Evolutionary conservation across 2,113 vertebrate genomes (phyloP).

Genomic region (Machaerirhynchus nigripectus): DNA sequence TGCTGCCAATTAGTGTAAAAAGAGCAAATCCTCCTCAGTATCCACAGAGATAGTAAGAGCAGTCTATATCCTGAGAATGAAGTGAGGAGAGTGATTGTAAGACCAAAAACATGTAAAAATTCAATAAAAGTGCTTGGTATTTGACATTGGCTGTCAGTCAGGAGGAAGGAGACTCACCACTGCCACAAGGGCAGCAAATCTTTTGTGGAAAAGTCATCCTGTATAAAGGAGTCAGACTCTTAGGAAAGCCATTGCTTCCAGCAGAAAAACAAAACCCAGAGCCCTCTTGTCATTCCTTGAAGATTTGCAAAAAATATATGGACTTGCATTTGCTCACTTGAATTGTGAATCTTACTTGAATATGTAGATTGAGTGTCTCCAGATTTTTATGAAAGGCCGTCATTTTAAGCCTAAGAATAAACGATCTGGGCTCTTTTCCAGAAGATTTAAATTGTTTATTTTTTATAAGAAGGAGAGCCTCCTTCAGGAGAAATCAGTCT

Average conservation of each 20-base stretch:
- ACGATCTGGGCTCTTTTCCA: slow-evolving; percentile 8
- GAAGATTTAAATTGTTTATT: background rate
- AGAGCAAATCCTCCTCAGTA: background rate
- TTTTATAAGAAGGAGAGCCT: background rate
- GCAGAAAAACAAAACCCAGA: background rate
- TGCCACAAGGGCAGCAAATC: background rate
- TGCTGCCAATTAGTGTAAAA: background rate
- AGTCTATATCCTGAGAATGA: background rate
- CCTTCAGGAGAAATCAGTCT: background rate
- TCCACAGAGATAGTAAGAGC: background rate
- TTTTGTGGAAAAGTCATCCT: accelerated
- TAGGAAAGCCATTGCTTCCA: background rate
- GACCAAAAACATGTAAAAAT: background rate
- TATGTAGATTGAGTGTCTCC: background rate
- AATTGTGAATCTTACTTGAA: background rate
- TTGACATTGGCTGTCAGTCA: background rate
- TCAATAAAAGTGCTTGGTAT: background rate
- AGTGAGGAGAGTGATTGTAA: background rate
- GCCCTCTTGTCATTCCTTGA: background rate
- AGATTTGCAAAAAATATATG: background rate
- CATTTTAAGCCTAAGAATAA: slow-evolving; percentile 21
- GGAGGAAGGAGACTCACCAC: background rate
- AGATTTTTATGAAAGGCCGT: slow-evolving; percentile 8
- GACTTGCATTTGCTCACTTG: background rate
- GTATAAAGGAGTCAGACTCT: background rate